These are phyloP conservation scores for Myotis yumanensis DNA, from an alignment of 2,113 vertebrate genomes.

Conservation along the genomic window DNA sequence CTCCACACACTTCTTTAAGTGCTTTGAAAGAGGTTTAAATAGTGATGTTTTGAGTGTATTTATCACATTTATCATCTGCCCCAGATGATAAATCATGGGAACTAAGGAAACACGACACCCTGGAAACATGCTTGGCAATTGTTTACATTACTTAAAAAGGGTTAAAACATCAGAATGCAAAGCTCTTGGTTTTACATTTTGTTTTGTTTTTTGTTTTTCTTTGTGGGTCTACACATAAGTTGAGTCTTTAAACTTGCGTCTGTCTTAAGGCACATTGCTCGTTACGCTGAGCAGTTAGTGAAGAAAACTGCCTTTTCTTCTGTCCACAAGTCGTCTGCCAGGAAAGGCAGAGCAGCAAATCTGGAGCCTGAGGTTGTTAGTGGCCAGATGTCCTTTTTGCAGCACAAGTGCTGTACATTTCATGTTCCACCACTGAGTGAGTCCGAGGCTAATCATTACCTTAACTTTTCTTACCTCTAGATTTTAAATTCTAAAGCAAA, in stretches of 20 bases:
- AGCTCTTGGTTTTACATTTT: not conserved
- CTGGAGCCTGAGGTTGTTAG: not conserved
- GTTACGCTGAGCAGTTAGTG: not conserved
- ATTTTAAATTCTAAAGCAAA: not conserved
- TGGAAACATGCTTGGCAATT: not conserved
- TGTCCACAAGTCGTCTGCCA: not conserved
- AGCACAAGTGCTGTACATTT: not conserved
- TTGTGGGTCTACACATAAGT: not conserved
- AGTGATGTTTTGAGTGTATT: not conserved
- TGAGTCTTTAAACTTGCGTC: not conserved
- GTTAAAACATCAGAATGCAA: not conserved
- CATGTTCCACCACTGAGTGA: not conserved
- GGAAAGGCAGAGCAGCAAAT: not conserved
- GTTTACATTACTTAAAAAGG: not conserved
- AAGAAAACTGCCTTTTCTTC: not conserved
- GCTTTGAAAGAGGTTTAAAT: not conserved
- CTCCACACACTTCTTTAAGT: not conserved
- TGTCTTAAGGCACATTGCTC: not conserved
- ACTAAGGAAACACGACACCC: not conserved
- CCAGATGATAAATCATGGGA: not conserved
- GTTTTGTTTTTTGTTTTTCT: not conserved
- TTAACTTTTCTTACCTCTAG: not conserved
- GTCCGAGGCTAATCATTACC: conserved; percentile 14
- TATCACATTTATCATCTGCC: not conserved
- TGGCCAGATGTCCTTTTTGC: not conserved